Conservation (phyloP, 2,113 vertebrate species). For the Alethe castanea region DNA sequence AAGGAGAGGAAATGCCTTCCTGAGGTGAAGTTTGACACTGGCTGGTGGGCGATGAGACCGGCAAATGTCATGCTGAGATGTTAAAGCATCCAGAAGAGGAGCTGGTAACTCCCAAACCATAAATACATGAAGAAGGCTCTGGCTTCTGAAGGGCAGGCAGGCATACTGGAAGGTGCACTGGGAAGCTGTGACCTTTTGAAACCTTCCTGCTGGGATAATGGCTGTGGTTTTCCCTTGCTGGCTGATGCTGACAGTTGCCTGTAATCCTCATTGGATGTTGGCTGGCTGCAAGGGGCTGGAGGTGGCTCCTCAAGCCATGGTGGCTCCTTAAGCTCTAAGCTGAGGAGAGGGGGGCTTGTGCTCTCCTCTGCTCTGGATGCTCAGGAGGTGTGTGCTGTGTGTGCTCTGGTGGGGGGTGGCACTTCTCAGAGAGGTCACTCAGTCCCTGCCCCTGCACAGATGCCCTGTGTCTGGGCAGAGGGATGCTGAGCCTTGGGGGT, state of each 20-base stretch:
- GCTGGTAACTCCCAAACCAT: background rate
- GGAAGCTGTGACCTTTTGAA: background rate
- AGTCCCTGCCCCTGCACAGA: background rate
- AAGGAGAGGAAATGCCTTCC: background rate
- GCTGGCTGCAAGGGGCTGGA: accelerated
- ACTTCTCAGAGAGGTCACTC: background rate
- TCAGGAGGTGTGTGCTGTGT: accelerated
- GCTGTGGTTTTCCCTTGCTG: background rate
- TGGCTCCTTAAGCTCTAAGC: background rate
- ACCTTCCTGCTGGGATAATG: background rate
- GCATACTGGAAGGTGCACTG: background rate
- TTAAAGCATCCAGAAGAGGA: background rate
- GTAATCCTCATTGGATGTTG: accelerated
- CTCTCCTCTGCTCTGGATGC: background rate
- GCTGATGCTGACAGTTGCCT: background rate
- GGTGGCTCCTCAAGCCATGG: background rate
- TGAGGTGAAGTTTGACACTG: background rate
- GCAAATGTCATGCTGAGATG: background rate
- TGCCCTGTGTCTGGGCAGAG: background rate
- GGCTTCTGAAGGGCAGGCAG: background rate
- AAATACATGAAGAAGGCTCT: background rate
- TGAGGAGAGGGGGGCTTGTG: background rate
- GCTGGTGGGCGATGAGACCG: background rate
- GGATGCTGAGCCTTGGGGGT: background rate
- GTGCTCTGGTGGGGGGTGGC: background rate